Evolutionary conservation across 2,797 vertebrate species (phyloP), one percentile per base, ranked within the genome.

Genomic region (Pseudochromis fuscus): DNA sequence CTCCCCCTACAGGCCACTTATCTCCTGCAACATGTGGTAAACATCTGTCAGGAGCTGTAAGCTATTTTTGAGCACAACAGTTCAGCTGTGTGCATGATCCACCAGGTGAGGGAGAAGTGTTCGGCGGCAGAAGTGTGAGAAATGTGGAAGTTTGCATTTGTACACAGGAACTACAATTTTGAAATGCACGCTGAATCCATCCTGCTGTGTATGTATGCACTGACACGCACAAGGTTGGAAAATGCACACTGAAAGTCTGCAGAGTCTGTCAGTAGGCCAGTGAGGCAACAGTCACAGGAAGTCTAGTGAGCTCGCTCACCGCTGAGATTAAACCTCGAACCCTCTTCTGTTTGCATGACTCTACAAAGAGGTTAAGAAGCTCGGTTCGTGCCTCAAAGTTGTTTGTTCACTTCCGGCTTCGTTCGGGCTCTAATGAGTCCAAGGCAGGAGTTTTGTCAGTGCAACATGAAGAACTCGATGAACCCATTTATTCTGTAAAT

Each of bases 251-350:
- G n/a, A 35, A 49, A 35, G 55, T 70, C 56, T 71, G 67, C 66
- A 57, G 51, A 67, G 55, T 67, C 77, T 63, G 76, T 68, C 68
- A 81, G 63, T 64, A 28, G 61, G 64, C 45, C 76, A 73, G 53
- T 51, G 61, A 82, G 73, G 61, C 72, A 72, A 45, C 51, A 5
- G 68, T 77, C 63, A 77, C 42, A 73, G 79, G 76, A 89, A 87
- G 72, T 82, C 57, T 37, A 79, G 1, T 0, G 42, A 40, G 72
- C 71, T 61, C 72, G 53, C 24, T 33, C 55, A 53, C 45, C 42
- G 46, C 48, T 9, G 3, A 51, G 49, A 72, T 70, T 56, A 52
- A 68, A 52, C 21, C 27, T 33, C 24, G 18, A 13, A 27, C 51
- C 53, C 55, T 61, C 63, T 35, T 62, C 55, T 23, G 46, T 56